Percentiles rank a stretch among this genome's conserved stretches.
Conservation (phyloP, 2,888 invertebrate genomes). For the Sturmia bella region DNA sequence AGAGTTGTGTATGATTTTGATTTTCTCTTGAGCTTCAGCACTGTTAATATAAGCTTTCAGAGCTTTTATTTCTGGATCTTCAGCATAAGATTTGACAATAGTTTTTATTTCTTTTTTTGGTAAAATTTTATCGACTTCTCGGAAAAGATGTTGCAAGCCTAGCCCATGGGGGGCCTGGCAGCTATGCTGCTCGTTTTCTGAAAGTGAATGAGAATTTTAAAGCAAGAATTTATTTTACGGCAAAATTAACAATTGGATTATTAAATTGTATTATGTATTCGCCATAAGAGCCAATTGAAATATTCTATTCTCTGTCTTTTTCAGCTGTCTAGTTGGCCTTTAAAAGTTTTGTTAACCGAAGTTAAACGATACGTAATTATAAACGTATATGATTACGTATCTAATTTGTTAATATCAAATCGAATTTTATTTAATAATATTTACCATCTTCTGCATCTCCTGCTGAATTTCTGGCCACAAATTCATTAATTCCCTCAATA, state of each 20-base stretch:
- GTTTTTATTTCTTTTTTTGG: slow-evolving; percentile 73
- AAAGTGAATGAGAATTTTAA: too few species aligned
- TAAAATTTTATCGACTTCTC: slow-evolving; percentile 71
- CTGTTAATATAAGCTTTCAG: slow-evolving; percentile 71
- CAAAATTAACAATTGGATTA: too few species aligned
- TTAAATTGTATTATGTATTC: too few species aligned
- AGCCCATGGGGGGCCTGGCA: slow-evolving; percentile 71
- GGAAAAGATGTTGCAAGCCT: slow-evolving; percentile 73
- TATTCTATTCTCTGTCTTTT: too few species aligned
- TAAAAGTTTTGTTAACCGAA: too few species aligned
- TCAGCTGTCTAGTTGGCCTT: too few species aligned
- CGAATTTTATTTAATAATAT: neutral
- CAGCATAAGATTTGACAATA: slow-evolving; percentile 70
- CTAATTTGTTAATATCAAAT: neutral
- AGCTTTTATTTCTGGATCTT: slow-evolving; percentile 73
- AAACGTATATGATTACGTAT: too few species aligned
- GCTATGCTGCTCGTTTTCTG: slow-evolving; percentile 24
- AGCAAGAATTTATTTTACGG: too few species aligned
- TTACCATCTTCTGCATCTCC: slow-evolving; percentile 24
- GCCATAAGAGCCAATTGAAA: too few species aligned
- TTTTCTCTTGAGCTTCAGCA: slow-evolving; percentile 64
- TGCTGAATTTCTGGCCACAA: slow-evolving; percentile 19
- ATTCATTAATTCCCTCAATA: slow-evolving; percentile 52
- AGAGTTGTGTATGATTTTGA: slow-evolving; percentile 64
- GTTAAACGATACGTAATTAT: too few species aligned